Evolutionary conservation across 2,888 invertebrate species (phyloP).

Genomic region (Agonum fuliginosum): DNA sequence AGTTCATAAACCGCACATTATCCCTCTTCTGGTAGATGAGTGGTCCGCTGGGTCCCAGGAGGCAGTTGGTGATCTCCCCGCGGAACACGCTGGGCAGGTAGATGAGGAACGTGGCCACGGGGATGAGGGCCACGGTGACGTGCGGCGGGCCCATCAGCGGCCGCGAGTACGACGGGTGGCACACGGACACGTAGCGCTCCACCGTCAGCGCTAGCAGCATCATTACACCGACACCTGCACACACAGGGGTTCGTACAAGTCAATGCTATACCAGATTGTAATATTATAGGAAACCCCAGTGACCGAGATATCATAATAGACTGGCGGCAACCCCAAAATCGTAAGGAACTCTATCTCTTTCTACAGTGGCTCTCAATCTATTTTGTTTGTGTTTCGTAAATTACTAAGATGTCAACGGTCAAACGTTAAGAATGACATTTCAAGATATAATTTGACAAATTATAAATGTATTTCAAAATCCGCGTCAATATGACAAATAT

Average conservation of each 20-base stretch:
- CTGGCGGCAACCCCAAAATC: too few species aligned
- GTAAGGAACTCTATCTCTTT: too few species aligned
- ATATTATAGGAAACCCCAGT: too few species aligned
- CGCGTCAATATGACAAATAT: too few species aligned
- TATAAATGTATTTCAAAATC: too few species aligned
- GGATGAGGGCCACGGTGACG: slow-evolving; percentile 79
- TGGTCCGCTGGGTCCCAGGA: slow-evolving; percentile 73
- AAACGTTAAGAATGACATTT: too few species aligned
- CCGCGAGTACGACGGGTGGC: slow-evolving; percentile 81
- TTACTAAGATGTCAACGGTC: too few species aligned
- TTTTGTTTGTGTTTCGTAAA: too few species aligned
- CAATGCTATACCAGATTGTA: too few species aligned
- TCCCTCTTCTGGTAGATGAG: slow-evolving; percentile 77
- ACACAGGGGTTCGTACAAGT: neutral
- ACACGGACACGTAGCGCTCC: slow-evolving; percentile 84
- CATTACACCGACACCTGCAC: slow-evolving; percentile 83
- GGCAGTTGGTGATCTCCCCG: slow-evolving; percentile 77
- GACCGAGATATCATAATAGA: too few species aligned
- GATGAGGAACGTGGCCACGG: slow-evolving; percentile 79
- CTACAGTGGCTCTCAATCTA: too few species aligned
- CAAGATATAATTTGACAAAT: too few species aligned
- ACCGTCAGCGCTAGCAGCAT: slow-evolving; percentile 84
- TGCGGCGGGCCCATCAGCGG: slow-evolving; percentile 81
- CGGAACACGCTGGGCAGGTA: slow-evolving; percentile 83
- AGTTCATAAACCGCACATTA: slow-evolving; percentile 74